These are phyloP conservation scores for Nymphalis urticae DNA, from an alignment of 2,888 invertebrate species.

Conservation along the genomic window DNA sequence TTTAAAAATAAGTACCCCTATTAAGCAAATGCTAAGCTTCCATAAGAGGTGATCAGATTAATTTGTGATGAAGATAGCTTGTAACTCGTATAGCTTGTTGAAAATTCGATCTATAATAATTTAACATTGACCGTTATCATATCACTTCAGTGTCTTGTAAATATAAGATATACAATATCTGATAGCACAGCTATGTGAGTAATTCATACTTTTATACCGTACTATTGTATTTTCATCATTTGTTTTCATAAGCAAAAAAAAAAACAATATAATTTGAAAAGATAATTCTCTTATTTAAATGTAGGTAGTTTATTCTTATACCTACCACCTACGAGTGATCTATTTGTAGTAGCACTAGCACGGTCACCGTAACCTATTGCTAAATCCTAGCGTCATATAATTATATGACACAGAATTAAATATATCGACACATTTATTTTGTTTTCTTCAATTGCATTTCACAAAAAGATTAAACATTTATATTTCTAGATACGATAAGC, in stretches of 20 bases:
- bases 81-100: slow-evolving; percentile 22
- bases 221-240: too few species aligned
- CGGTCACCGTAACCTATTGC: slow-evolving; percentile 63
- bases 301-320: slow-evolving; percentile 64
- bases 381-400: slow-evolving; percentile 37
- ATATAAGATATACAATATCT: background rate
- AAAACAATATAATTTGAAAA: background rate
- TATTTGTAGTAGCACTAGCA: slow-evolving; percentile 66
- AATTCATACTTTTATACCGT: too few species aligned
- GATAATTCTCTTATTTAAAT: slow-evolving; percentile 43
- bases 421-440: background rate
- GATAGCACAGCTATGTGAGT: background rate
- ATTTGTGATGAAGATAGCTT: slow-evolving; percentile 46
- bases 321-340: slow-evolving; percentile 68
- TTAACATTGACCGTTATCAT: slow-evolving; percentile 13
- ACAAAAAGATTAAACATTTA: background rate
- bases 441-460: background rate
- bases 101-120: slow-evolving; percentile 19
- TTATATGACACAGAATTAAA: slow-evolving; percentile 5
- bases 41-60: slow-evolving; percentile 21
- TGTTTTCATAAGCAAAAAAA: too few species aligned
- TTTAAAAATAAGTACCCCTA: background rate
- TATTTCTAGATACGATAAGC: slow-evolving; percentile 3
- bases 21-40: too few species aligned
- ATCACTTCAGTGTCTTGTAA: background rate